A percentile compares a stretch with the other conserved stretches of the same genome.
Evolutionary conservation across 2,797 vertebrate genomes (phyloP).

Genomic region (Eleutherodactylus coqui): DNA sequence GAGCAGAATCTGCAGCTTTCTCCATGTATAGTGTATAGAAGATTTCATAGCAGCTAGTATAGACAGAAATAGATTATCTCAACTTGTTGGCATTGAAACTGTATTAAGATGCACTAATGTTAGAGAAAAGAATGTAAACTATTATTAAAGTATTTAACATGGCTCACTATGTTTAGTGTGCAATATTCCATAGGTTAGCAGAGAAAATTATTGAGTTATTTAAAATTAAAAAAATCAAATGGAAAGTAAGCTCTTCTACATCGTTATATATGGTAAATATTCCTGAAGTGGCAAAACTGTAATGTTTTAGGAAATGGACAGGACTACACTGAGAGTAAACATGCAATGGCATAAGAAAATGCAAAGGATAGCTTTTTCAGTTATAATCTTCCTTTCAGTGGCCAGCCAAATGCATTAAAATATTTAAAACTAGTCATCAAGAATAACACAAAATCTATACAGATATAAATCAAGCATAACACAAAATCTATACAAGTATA

Average conservation of each 20-base stretch:
- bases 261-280: neutral
- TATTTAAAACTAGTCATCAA: constrained; percentile 16
- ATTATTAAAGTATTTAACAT: no score
- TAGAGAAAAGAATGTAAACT: no score
- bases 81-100: no score
- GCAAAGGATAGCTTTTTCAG: neutral
- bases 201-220: neutral
- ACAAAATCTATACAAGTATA: constrained; percentile 15
- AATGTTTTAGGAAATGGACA: neutral
- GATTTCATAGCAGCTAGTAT: no score
- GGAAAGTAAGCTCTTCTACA: neutral
- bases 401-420: constrained; percentile 22
- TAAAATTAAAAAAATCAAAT: neutral
- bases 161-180: no score
- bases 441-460: constrained; percentile 8
- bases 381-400: constrained; percentile 13
- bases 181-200: neutral
- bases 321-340: neutral
- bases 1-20: no score
- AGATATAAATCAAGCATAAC: constrained; percentile 15
- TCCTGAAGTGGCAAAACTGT: neutral
- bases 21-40: no score
- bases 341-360: neutral
- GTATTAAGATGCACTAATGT: no score
- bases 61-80: no score